Base-by-base conservation (phyloP, 2,113 vertebrate genomes). In the Melanostigma gelatinosum region DNA sequence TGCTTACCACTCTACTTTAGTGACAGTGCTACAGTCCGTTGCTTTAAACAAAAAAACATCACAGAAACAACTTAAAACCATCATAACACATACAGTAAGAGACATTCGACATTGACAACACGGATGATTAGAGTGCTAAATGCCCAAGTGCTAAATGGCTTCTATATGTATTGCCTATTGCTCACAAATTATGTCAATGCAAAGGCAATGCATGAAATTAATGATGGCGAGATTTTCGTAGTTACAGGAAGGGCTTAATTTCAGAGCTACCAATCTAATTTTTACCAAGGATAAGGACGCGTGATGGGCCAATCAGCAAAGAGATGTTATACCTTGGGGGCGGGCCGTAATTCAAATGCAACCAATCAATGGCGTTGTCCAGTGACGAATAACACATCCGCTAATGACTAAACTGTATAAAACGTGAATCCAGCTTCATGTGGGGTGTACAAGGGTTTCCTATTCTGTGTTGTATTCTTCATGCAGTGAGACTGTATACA, bases 301-400 rank as follows among this genome's bases (percentile, higher is more conserved):
- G 1, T 0, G 1, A 15, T 36, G 0, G 48, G 4, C 89, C 87
- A 90, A 88, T 91, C 70, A 42, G 44, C 0, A 58, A 75, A 16
- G 4, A 22, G 18, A 8, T 3, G 3, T 40, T 1, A 16, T 2
- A 69, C 0, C 0, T 32, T 64, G 2, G 1, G 70, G 90, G 92
- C 40, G 81, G 81, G 8, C 1, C 64, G 5, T 63, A 36, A 4
- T 89, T 93, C 76, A 88, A 93, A 90, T 87, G 0, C 27, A 83
- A 55, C 92, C 89, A 92, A 90, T 93, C 82, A 79, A 4, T 48
- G 54, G 3, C 48, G 10, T 71, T 15, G 18, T 44, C 29, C 40
- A 3, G 4, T 32, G 62, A 78, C 9, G 40, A 67, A 72, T 22
- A 32, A 75, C 46, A 61, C 86, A 75, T 44, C 4, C 2, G 16